Evolutionary conservation across 2,888 invertebrate species (phyloP).

Genomic region (Lottia gigantea): DNA sequence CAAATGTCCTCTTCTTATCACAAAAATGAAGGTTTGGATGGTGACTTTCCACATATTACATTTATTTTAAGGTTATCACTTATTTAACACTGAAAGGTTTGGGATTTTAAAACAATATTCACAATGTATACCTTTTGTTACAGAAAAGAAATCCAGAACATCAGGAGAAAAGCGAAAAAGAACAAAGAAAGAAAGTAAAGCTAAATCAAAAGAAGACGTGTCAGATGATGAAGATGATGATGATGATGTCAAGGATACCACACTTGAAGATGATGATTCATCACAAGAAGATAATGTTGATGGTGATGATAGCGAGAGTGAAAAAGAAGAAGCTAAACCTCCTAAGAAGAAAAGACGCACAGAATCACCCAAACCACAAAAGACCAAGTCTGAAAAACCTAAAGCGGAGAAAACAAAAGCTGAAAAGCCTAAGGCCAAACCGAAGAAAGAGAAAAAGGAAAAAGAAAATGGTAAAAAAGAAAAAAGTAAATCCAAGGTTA

Average conservation of each 20-base stretch:
- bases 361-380: too few species aligned
- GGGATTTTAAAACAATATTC: too few species aligned
- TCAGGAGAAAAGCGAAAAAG: conserved; percentile 35
- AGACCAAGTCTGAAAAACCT: conserved; percentile 13
- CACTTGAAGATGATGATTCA: conserved; percentile 30
- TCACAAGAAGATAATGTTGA: conserved; percentile 43
- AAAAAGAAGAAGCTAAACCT: conserved; percentile 33
- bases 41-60: too few species aligned
- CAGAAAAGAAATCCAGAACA: conserved; percentile 33
- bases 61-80: too few species aligned
- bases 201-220: conserved; percentile 52
- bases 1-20: too few species aligned
- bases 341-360: conserved; percentile 25
- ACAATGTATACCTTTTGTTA: too few species aligned
- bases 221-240: conserved; percentile 42
- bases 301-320: conserved; percentile 38
- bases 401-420: conserved; percentile 33
- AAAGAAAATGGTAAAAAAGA: conserved; percentile 43
- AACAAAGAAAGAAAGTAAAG: conserved; percentile 42
- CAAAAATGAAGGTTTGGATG: too few species aligned
- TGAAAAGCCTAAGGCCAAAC: conserved; percentile 23
- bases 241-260: conserved; percentile 37
- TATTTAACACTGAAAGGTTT: too few species aligned
- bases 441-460: conserved; percentile 33
- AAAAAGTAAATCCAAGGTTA: conserved; percentile 52